phyloP scores from a whole-genome alignment of 2,888 invertebrate species.

The Stenodema calcarata region DNA sequence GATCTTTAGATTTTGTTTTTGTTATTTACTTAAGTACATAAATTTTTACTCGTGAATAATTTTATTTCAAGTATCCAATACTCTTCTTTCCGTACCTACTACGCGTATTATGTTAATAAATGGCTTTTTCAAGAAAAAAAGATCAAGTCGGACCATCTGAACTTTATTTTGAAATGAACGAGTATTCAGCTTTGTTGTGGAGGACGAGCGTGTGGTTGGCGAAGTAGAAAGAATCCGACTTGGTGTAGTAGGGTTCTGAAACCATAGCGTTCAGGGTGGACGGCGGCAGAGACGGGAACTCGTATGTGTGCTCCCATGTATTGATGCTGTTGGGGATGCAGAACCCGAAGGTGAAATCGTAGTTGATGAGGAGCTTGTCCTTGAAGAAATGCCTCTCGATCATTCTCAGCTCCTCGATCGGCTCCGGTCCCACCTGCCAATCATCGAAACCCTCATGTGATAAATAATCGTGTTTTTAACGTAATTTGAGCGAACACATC shows the following conservation, averaged over 20 bases:
- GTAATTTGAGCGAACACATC: too few species aligned
- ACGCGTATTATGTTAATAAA: too few species aligned
- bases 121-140: too few species aligned
- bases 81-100: too few species aligned
- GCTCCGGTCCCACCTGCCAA: background rate
- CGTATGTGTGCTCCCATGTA: conserved; percentile 11
- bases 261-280: background rate
- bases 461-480: too few species aligned
- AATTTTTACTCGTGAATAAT: too few species aligned
- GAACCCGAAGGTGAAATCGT: conserved; percentile 6
- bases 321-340: conserved; percentile 19
- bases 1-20: too few species aligned
- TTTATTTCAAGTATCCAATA: too few species aligned
- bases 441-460: too few species aligned
- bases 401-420: background rate
- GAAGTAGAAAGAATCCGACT: background rate
- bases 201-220: background rate
- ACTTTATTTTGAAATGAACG: background rate
- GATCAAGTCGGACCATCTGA: too few species aligned
- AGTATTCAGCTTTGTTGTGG: conserved; percentile 10
- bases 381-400: conserved; percentile 3
- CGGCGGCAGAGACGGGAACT: background rate
- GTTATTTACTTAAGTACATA: too few species aligned
- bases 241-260: background rate
- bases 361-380: background rate